Evolutionary conservation across 30 jellyfish, hydroid and myxozoan species (phyloP).

Genomic region (Aurelia coerulea): DNA sequence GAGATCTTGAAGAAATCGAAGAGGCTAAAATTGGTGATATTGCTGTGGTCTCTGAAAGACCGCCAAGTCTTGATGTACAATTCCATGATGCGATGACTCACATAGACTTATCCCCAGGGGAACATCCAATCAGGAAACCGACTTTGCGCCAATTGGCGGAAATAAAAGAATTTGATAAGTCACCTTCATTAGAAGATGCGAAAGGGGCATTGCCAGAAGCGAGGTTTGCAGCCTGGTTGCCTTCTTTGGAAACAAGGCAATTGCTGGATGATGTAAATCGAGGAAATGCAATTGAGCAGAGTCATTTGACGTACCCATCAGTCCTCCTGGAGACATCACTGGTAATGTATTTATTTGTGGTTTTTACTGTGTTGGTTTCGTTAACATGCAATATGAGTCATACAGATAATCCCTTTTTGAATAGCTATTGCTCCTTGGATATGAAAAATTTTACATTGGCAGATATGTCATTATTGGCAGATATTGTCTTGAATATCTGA

Average conservation of each 20-base stretch:
- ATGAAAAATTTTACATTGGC: too few relatives aligned
- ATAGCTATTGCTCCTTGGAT: too few relatives aligned
- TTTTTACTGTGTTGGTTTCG: neutral
- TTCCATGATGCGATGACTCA: slow-evolving; percentile 8
- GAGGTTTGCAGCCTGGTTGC: slow-evolving; percentile 78
- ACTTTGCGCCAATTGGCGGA: slow-evolving; percentile 72
- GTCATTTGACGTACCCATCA: slow-evolving; percentile 74
- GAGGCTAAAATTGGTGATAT: slow-evolving; percentile 2
- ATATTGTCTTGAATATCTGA: too few relatives aligned
- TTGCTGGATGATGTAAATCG: slow-evolving; percentile 43
- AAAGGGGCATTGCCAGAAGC: slow-evolving; percentile 44
- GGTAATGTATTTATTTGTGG: slow-evolving; percentile 43
- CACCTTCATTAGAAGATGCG: slow-evolving; percentile 46
- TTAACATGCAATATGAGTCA: too few relatives aligned
- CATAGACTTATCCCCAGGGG: slow-evolving; percentile 60
- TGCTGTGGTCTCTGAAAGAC: slow-evolving; percentile 2
- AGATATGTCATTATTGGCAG: too few relatives aligned
- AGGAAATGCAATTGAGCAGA: slow-evolving; percentile 61
- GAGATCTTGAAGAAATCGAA: slow-evolving; percentile 23
- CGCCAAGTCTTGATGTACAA: neutral
- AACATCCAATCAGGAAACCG: slow-evolving; percentile 58
- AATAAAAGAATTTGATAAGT: slow-evolving; percentile 43
- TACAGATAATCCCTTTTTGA: too few relatives aligned
- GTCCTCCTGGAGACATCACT: slow-evolving; percentile 77
- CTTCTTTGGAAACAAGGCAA: slow-evolving; percentile 64